Percentiles rank a stretch among this genome's conserved stretches.
Conservation (phyloP, 1,140 invertebrate species). For the Alviniconcha marisindica region DNA sequence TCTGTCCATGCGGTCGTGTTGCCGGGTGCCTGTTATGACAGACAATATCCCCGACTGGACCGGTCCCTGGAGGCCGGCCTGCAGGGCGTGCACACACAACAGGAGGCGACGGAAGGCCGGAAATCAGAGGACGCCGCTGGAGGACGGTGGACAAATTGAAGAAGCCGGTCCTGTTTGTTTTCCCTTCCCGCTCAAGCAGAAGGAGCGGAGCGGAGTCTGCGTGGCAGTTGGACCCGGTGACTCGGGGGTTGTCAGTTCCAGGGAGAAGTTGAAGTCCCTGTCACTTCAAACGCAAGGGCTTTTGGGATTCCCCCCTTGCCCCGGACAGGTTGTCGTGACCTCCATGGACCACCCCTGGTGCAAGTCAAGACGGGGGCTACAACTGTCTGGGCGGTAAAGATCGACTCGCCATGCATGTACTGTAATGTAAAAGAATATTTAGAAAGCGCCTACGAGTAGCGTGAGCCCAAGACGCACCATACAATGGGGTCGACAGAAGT, state of each 20-base stretch:
- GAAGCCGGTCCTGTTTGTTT: neutral
- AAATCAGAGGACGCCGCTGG: no score
- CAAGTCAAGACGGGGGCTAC: no score
- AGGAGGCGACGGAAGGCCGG: no score
- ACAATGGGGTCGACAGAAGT: no score
- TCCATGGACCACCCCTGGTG: no score
- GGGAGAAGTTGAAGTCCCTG: neutral
- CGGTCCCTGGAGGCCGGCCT: neutral
- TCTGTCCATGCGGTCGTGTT: neutral
- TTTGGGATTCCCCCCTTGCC: neutral
- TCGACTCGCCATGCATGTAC: no score
- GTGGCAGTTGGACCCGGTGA: neutral
- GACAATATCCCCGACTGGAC: slow-evolving; percentile 17
- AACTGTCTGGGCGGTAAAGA: neutral
- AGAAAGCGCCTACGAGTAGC: no score
- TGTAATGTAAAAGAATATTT: no score
- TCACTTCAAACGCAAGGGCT: neutral
- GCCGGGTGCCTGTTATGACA: neutral
- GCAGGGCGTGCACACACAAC: no score
- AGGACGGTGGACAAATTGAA: no score
- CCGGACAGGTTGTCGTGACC: neutral
- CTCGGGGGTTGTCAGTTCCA: neutral
- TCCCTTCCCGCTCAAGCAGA: neutral
- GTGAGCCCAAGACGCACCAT: no score
- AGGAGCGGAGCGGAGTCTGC: neutral